phyloP scores from a whole-genome alignment of 2,797 vertebrate species.

The Cygnus olor region DNA sequence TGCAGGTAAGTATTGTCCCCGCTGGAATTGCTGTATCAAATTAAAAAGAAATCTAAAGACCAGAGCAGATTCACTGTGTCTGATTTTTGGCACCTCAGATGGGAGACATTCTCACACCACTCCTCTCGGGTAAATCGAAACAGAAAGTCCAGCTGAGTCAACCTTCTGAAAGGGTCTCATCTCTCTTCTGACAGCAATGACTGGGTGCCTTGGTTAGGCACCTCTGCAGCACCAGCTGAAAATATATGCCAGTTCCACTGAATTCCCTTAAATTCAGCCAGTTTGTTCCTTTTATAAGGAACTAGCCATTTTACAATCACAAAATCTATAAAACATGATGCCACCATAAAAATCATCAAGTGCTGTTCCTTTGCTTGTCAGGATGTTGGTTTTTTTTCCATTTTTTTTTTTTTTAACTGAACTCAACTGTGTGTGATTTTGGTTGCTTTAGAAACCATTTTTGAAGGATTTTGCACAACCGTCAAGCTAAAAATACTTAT shows the following conservation, averaged over 20 bases:
- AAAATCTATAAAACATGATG: not conserved
- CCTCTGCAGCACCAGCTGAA: not conserved
- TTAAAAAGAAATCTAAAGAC: not conserved
- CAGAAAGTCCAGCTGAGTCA: not conserved
- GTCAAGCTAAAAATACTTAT: not conserved
- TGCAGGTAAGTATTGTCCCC: not conserved
- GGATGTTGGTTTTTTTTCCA: not conserved
- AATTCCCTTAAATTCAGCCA: not conserved
- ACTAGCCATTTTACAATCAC: not conserved
- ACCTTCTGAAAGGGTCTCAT: not conserved
- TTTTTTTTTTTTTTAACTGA: not conserved
- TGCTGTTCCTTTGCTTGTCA: not conserved
- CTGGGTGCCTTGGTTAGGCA: not conserved
- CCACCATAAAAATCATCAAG: not conserved
- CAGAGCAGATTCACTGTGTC: not conserved
- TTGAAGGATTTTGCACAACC: not conserved
- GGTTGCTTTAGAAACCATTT: conserved; percentile 21
- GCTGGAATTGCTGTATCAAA: not conserved
- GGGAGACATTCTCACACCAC: not conserved
- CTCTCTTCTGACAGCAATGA: not conserved
- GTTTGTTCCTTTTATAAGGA: not conserved
- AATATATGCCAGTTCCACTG: not conserved
- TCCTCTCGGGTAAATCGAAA: not conserved
- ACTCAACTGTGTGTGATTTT: not conserved
- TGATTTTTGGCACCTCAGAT: not conserved